Evolutionary conservation across 92 coral and sea anemone species (phyloP).

Genomic region (Paramuricea clavata): DNA sequence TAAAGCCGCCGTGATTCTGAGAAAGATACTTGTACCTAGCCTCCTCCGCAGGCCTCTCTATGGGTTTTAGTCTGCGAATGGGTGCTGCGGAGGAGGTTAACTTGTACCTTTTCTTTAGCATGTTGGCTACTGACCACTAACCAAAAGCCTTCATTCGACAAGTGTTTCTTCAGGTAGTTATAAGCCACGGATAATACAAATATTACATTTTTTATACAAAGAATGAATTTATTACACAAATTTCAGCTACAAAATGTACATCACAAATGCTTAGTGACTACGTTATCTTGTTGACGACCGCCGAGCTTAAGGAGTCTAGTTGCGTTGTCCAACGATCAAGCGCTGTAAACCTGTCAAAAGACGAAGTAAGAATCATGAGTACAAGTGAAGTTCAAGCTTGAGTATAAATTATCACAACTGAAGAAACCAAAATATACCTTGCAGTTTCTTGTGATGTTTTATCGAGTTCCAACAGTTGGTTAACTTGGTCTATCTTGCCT

Average conservation of each 20-base stretch:
- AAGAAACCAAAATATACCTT: neutral
- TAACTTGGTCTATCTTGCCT: constrained; percentile 98
- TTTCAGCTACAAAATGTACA: neutral
- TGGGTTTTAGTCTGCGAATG: too few species aligned
- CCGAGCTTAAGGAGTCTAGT: constrained; percentile 90
- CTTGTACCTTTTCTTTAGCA: too few species aligned
- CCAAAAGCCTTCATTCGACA: too few species aligned
- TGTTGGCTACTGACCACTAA: too few species aligned
- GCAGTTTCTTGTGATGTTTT: constrained; percentile 92
- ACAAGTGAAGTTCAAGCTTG: too few species aligned
- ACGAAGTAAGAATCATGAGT: too few species aligned
- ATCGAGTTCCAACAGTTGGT: constrained; percentile 91
- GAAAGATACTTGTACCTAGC: too few species aligned
- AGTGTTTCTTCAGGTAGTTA: too few species aligned
- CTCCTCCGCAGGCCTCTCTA: too few species aligned
- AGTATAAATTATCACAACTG: neutral
- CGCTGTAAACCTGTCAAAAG: constrained; percentile 79
- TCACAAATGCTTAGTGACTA: neutral
- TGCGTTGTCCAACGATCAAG: constrained; percentile 97
- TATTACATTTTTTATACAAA: neutral
- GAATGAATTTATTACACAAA: neutral
- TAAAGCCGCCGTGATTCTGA: too few species aligned
- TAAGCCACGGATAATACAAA: too few species aligned
- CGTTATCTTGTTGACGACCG: constrained; percentile 96
- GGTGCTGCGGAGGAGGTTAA: too few species aligned